phyloP scores from a whole-genome alignment of 2,888 invertebrate genomes.

The Cremastobaeus sp. region DNA sequence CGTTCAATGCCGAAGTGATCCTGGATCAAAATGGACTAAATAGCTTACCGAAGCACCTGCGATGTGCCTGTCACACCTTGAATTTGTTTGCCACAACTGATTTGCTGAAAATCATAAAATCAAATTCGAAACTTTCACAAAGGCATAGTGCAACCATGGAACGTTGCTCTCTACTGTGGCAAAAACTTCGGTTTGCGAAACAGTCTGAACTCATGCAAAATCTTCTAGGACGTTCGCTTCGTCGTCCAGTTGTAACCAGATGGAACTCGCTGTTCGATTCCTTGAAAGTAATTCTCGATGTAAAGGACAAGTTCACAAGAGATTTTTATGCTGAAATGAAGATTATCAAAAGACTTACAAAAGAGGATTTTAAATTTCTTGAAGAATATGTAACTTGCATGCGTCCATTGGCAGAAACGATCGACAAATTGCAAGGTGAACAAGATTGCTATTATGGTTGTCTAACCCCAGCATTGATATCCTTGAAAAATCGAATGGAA shows the following conservation, averaged over 20 bases:
- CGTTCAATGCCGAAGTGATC: too few relatives aligned
- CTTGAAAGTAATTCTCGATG: neutral
- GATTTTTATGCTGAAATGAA: slow-evolving; percentile 1
- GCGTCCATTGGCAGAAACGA: slow-evolving; percentile 2
- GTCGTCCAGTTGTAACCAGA: neutral
- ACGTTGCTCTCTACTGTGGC: too few relatives aligned
- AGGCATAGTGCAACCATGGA: too few relatives aligned
- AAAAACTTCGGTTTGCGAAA: too few relatives aligned
- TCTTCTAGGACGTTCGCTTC: neutral
- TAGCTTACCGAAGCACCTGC: neutral
- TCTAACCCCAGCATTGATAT: slow-evolving; percentile 4
- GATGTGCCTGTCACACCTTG: neutral
- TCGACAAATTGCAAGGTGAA: slow-evolving; percentile 15
- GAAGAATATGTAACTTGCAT: slow-evolving; percentile 10
- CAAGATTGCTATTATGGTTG: slow-evolving; percentile 14
- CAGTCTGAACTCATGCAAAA: too few relatives aligned
- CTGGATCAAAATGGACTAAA: too few relatives aligned
- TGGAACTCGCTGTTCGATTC: slow-evolving; percentile 10
- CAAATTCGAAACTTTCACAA: too few relatives aligned
- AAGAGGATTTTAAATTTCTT: neutral
- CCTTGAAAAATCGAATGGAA: too few relatives aligned
- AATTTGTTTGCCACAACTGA: neutral
- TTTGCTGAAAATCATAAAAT: neutral
- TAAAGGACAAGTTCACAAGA: neutral
- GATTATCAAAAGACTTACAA: neutral